Evolutionary conservation across 2,888 invertebrate species (phyloP), one percentile per base, ranked within the genome.

Genomic region (Cephonodes hylas): DNA sequence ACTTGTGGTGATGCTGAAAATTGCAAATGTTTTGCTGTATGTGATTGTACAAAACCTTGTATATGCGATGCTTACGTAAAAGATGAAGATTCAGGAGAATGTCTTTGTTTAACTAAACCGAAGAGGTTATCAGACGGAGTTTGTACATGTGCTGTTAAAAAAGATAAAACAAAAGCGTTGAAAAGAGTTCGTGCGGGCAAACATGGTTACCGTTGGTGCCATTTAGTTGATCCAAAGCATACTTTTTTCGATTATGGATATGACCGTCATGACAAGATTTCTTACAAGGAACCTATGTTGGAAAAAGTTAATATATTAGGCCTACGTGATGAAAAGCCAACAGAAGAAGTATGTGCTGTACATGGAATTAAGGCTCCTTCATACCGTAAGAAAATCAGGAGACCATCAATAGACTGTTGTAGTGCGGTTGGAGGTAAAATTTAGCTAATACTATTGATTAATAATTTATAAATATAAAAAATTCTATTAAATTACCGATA

Each of bases 201-300:
- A 75, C 79, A 90, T 38, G 89, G 87, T 1, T 89, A 86, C 68
- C 78, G 88, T 53, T 91, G 90, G 91, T 91, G 92, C 65, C 84
- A 84, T 48, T 86, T 87, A 46, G 84, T 91, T 6, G 87, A 91
- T 72, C 86, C 92, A 3, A 75, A 75, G 10, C 91, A 92, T 64
- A 91, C 88, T 0, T 92, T 73, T 74, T 92, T 92, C 73, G 90
- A 86, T 67, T 92, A 81, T 63, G 86, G 79, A 2, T 92, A 91
- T 67, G 83, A 73, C 6, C 83, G 79, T 71, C 86, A 86, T 66
- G 83, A 87, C 48, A 86, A 85, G 69, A 79, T 91, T 65, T 70
- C 72, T 23, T 63, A 75, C 57, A 80, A 83, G 66, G 72, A 77
- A 34, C 69, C 79, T 63, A 77, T 76, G 42, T 62, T 64, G 20